phyloP scores from a whole-genome alignment of 2,113 vertebrate species.

The Columba livia region DNA sequence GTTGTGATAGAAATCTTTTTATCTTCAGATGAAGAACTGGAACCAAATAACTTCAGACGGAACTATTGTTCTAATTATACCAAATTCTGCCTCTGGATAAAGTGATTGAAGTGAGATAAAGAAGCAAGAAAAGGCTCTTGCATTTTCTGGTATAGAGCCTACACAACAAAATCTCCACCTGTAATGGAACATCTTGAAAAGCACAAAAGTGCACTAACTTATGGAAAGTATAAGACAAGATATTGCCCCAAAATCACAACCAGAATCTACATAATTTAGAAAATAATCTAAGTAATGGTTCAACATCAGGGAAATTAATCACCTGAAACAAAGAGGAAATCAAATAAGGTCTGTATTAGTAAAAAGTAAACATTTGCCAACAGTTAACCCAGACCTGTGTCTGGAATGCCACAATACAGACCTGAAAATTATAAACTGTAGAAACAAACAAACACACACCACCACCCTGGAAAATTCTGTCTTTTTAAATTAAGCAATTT shows the following conservation, averaged over 20 bases:
- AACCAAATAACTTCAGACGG: not conserved
- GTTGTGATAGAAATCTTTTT: not conserved
- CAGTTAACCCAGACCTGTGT: not conserved
- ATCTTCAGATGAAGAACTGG: not conserved
- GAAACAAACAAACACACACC: not conserved
- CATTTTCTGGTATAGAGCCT: not conserved
- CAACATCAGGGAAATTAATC: not conserved
- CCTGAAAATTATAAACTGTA: not conserved
- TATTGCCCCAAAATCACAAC: not conserved
- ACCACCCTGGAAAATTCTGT: not conserved
- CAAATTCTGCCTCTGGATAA: not conserved
- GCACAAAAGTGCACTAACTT: not conserved
- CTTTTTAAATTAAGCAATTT: not conserved
- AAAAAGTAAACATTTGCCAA: not conserved
- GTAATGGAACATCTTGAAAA: not conserved
- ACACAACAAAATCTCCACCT: not conserved
- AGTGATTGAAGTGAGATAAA: not conserved
- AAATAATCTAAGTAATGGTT: not conserved
- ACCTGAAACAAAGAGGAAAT: not conserved
- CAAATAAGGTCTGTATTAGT: not conserved
- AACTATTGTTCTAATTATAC: not conserved
- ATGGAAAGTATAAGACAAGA: not conserved
- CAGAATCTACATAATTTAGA: not conserved
- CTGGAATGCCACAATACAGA: not conserved
- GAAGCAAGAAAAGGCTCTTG: not conserved